Evolutionary conservation across 92 coral and sea anemone genomes (phyloP), one percentile per base, ranked within the genome.

Genomic region (Ricordea florida): DNA sequence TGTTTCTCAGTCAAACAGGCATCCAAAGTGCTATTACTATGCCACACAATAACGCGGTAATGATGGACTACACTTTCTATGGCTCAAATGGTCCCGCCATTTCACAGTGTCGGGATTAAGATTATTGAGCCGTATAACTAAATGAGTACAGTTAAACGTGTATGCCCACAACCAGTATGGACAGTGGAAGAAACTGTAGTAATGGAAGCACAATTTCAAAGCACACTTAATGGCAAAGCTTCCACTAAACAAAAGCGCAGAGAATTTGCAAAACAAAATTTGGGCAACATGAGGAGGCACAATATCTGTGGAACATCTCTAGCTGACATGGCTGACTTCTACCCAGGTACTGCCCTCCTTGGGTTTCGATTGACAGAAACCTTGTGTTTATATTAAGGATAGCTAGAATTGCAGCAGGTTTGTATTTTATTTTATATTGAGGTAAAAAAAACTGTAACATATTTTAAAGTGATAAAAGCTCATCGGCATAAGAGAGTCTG

Each of bases 21-120:
- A 43, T 71, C 51, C 51, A 57, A 16, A 38, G 71, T 37, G 72
- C 82, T 21, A 66, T 57, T 34, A 60, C n/a, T 29, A 66, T 33
- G 22, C 87, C 82, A 5, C 33, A 62, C 0, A 44, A 74, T 32
- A 29, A 43, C 26, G 24, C 62, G 8, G 43, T 81, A 2, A 4
- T 81, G 3, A 48, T 56, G 18, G 66, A 73, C 33, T 82, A 74
- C 56, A 82, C 17, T 67, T 61, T 38, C 88, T 83, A 26, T 82
- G 88, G 88, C 52, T 82, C 18, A 82, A 75, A 55, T 74, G 87
- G 87, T 81, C 87, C 25, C 18, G 87, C 10, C 79, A 81, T 47
- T 81, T 81, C 64, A 48, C 72, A 69, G 71, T 47, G 29, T 62
- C 43, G 26, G 86, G 28, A 61, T 80, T 31, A 80, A 81, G 57